Evolutionary conservation across 1,140 invertebrate genomes (phyloP).

Genomic region (Tenebrio molitor): DNA sequence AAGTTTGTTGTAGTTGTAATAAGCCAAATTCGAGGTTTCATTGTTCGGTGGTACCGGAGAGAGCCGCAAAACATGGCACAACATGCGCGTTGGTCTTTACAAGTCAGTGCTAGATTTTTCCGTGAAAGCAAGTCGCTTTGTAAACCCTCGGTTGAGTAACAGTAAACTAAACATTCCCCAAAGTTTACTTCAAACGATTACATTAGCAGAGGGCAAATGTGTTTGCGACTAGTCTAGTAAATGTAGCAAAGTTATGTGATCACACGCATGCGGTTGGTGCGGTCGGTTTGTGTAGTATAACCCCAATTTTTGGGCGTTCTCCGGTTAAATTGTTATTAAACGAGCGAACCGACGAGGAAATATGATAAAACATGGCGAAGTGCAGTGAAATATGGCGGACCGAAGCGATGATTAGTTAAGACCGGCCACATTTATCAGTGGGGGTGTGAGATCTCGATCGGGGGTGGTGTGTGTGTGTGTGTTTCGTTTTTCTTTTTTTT

Average conservation of each 20-base stretch:
- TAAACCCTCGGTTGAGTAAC: slow-evolving; percentile 12
- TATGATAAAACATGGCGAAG: too few species aligned
- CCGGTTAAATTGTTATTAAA: slow-evolving; percentile 1
- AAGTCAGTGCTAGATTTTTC: too few species aligned
- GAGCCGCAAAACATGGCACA: too few species aligned
- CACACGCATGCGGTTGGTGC: slow-evolving; percentile 35
- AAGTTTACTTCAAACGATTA: slow-evolving; percentile 38
- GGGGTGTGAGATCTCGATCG: too few species aligned
- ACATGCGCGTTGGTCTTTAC: too few species aligned
- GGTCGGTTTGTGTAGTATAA: slow-evolving; percentile 34
- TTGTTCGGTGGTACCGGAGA: too few species aligned
- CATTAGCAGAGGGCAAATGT: slow-evolving; percentile 27
- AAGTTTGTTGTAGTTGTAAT: too few species aligned
- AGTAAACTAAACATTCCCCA: slow-evolving; percentile 27
- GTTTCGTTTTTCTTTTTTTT: background rate
- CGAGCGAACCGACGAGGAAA: background rate
- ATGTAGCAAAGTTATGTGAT: slow-evolving; percentile 34
- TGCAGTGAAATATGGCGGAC: too few species aligned
- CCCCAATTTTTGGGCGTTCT: slow-evolving; percentile 13
- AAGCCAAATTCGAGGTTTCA: too few species aligned
- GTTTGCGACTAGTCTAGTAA: slow-evolving; percentile 23
- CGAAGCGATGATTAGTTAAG: background rate
- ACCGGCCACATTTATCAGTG: background rate
- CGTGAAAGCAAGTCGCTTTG: slow-evolving; percentile 5
- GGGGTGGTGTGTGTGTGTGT: too few species aligned